Evolutionary conservation across 2,113 vertebrate genomes (phyloP), one percentile per base, ranked within the genome.

Genomic region (Pipra filicauda): DNA sequence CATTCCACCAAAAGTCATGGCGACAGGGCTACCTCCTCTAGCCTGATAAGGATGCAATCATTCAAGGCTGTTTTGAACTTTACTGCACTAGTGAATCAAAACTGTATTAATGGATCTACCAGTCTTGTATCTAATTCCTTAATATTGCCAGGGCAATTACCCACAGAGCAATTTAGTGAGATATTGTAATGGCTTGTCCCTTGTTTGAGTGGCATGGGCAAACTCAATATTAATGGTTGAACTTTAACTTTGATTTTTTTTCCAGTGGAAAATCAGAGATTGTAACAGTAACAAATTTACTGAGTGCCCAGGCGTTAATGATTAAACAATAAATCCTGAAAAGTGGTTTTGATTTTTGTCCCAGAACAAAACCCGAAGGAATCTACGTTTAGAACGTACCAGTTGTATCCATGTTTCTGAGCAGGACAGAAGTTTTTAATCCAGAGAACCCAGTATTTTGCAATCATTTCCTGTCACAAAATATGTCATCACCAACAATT

Each of bases 391-490:
- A 87, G 61, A 91, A 81, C 5, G 0, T 72, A 66, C 21, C 8
- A 5, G 26, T 72, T 61, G n/a, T 18, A 13, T 85, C 86, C 76
- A 8, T 51, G 72, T 92, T 91, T 83, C 37, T 85, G 67, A 77
- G 78, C 75, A 55, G 43, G 11, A 70, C 58, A 83, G 21, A 67
- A 44, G 30, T 28, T 93, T 94, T 83, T 91, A 73, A 64, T 90
- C 75, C 78, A 77, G 46, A 83, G 85, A 96, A 85, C 67, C 4
- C 2, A 0, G 39, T 24, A 7, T 96, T 93, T 95, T 95, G 89
- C 92, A 96, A 94, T 83, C 54, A 85, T 86, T 96, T 97, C 94
- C 96, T 94, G 91, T 94, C 94, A 85, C 66, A 91, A 90, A 95
- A 90, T 58, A 46, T 87, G 93, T 94, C 85, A 80, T 91, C 91